Evolutionary conservation across 2,888 invertebrate genomes (phyloP).

Genomic region (Capitulum mitella): DNA sequence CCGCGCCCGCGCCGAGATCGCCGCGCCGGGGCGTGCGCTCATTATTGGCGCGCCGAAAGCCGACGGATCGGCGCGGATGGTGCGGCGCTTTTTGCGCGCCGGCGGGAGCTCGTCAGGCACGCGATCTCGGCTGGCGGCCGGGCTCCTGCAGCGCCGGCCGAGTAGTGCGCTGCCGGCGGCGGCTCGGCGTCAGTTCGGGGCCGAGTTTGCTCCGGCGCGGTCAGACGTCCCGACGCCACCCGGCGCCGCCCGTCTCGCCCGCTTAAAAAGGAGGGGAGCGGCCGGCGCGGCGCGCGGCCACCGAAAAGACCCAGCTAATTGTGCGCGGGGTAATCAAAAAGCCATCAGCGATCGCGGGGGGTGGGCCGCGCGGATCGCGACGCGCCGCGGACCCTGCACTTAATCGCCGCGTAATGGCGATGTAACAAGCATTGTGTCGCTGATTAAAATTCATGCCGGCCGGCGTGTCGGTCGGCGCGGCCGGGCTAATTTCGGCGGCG

Average conservation of each 20-base stretch:
- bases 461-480: not conserved
- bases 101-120: not conserved
- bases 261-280: not conserved
- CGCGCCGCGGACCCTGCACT: not conserved
- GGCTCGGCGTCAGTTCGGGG: not conserved
- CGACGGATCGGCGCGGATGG: not conserved
- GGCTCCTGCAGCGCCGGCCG: too few species aligned
- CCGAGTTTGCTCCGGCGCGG: too few species aligned
- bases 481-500: not conserved
- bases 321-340: slow-evolving; percentile 15
- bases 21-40: too few species aligned
- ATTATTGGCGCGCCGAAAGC: too few species aligned
- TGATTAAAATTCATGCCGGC: not conserved
- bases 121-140: not conserved
- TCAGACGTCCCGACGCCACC: too few species aligned
- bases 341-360: not conserved
- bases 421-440: slow-evolving; percentile 27
- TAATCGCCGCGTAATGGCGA: slow-evolving; percentile 33
- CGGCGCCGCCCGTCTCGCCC: too few species aligned
- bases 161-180: not conserved
- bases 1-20: not conserved
- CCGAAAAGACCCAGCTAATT: not conserved
- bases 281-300: not conserved
- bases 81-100: not conserved
- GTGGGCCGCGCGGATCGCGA: not conserved